Conservation (phyloP, 1,140 invertebrate genomes). For the Littorina saxatilis region DNA sequence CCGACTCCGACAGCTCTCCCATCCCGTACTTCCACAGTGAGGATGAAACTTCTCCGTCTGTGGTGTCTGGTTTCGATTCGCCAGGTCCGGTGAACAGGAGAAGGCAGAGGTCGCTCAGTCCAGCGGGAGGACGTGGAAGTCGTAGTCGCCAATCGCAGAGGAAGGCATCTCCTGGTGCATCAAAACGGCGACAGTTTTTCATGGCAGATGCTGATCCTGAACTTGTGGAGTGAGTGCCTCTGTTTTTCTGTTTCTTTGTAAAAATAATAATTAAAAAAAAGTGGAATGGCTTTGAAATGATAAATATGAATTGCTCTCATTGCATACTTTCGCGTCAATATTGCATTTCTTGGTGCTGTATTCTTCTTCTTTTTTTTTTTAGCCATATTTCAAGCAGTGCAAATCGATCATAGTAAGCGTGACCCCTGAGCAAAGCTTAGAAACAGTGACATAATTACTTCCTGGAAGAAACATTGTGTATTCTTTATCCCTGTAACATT, state of each 20-base stretch:
- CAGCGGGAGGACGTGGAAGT: neutral
- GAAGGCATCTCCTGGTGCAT: neutral
- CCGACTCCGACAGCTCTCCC: neutral
- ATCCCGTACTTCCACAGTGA: neutral
- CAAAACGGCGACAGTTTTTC: conserved; percentile 16
- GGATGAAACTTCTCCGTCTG: neutral
- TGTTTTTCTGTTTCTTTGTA: neutral
- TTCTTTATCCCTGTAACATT: too few species aligned
- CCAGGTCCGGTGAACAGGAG: neutral
- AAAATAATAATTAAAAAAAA: too few species aligned
- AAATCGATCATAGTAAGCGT: too few species aligned
- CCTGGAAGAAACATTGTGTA: too few species aligned
- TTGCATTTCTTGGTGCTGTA: neutral
- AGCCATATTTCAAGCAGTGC: too few species aligned
- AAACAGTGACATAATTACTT: too few species aligned
- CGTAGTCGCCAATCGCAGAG: neutral
- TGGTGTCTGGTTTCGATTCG: neutral
- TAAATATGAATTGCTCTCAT: too few species aligned
- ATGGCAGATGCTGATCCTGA: conserved; percentile 11
- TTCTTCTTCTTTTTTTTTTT: neutral
- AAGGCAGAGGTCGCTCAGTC: conserved; percentile 23
- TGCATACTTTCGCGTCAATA: neutral
- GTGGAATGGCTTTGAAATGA: too few species aligned
- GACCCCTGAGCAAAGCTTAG: too few species aligned
- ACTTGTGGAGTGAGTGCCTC: conserved; percentile 7